Base-by-base conservation (phyloP, 2,888 invertebrate genomes). In the Priocnemis perturbator region DNA sequence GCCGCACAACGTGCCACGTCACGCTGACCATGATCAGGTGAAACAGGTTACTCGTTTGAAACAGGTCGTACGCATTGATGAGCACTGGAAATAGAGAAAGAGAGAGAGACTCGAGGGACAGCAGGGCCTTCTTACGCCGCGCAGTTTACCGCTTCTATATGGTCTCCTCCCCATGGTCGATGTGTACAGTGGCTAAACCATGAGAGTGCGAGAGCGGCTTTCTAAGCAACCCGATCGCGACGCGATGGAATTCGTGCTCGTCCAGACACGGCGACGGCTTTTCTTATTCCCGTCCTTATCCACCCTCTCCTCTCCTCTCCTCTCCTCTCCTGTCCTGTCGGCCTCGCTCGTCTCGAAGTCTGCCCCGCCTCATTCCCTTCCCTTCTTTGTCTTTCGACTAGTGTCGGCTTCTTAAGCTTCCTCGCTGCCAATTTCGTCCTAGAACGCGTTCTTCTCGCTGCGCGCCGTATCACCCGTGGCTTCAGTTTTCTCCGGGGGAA, bases 181-280 rank as follows among this genome's bases (percentile, higher is more conserved):
- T 73, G 73, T 50, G 74, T 47, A 64, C 45, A 58, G 69, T 66
- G 59, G 64, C 60, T 26, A 52, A 30, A 62, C 19, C 71, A 69
- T 55, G 69, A 55, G 71, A 78, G 76, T 66, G 77, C 74, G 68
- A 11, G 7, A 80, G 68, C 76, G 69, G 79, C 73, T 74, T 73
- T 81, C 81, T 81, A 78, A 83, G 82, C 81, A 81, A 78, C 76
- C 71, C 77, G 76, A 81, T 82, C 76, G 74, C 75, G 79, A 81
- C 76, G 78, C 79, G 77, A 71, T 83, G 84, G 85, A 81, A 85
- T 85, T 78, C 78, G 75, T 76, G 67, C 74, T 74, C 74, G 60
- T 71, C 69, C 79, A 71, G 78, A 78, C 73, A 69, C 73, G 73
- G 62, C 3, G 55, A 69, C 73, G 73, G 17, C 26, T 60, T 60